These are phyloP conservation scores for Trididemnum clinides DNA, from an alignment of 23 tunicate species.

Conservation along the genomic window DNA sequence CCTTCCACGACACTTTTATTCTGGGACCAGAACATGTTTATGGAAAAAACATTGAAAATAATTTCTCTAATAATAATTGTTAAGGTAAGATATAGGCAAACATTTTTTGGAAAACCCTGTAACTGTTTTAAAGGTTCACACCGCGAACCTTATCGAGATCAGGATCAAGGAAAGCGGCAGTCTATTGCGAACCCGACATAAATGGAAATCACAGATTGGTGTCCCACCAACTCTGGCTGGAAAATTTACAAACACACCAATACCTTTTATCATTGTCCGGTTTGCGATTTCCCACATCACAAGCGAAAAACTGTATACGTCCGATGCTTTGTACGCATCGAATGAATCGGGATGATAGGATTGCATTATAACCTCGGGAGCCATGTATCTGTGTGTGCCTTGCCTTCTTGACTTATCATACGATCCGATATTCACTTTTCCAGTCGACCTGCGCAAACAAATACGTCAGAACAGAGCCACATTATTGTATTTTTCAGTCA, in stretches of 20 bases:
- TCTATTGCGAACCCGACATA: too few relatives aligned
- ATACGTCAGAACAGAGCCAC: background rate
- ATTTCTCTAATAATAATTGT: background rate
- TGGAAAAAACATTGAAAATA: too few relatives aligned
- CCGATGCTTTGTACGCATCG: slow-evolving; percentile 80
- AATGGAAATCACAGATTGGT: too few relatives aligned
- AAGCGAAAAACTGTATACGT: slow-evolving; percentile 92
- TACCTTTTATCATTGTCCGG: slow-evolving; percentile 69
- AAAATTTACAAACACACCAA: background rate
- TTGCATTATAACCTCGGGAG: slow-evolving; percentile 88
- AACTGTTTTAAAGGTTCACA: background rate
- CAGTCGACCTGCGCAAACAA: slow-evolving; percentile 34
- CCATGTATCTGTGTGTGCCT: slow-evolving; percentile 97
- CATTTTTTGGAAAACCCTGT: background rate
- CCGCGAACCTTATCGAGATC: too few relatives aligned
- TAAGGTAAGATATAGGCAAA: background rate
- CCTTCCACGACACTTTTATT: too few relatives aligned
- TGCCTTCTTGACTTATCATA: slow-evolving; percentile 57
- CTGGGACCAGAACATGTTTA: too few relatives aligned
- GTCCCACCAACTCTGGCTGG: too few relatives aligned
- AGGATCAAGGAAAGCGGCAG: too few relatives aligned
- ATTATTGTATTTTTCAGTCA: too few relatives aligned
- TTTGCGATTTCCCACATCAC: slow-evolving; percentile 96
- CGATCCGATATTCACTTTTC: slow-evolving; percentile 66
- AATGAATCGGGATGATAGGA: slow-evolving; percentile 70